phyloP scores from a whole-genome alignment of 2,113 vertebrate species.

The Oreochromis niloticus region DNA sequence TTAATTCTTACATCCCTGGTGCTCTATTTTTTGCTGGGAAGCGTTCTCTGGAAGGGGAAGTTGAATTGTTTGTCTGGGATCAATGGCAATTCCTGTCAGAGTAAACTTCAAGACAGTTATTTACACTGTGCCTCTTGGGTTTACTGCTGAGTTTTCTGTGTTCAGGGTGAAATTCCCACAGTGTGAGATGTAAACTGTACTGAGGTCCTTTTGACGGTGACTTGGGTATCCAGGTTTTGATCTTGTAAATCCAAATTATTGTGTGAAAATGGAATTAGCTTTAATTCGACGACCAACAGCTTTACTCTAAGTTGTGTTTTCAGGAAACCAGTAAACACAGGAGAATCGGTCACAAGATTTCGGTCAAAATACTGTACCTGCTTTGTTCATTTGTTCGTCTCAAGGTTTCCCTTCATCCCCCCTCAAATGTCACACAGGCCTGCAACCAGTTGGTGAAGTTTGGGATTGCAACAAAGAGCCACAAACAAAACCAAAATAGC shows the following conservation, averaged over 20 bases:
- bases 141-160: neutral
- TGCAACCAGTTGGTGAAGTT: neutral
- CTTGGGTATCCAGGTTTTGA: neutral
- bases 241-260: neutral
- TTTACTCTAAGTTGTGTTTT: neutral
- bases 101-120: constrained; percentile 41
- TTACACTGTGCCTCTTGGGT: neutral
- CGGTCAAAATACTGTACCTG: neutral
- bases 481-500: neutral
- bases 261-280: neutral
- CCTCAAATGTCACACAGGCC: neutral
- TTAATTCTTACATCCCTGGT: constrained; percentile 71
- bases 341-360: neutral
- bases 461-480: neutral
- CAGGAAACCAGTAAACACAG: neutral
- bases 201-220: neutral
- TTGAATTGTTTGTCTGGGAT: constrained; percentile 92
- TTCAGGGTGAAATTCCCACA: neutral
- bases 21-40: constrained; percentile 84
- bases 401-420: neutral
- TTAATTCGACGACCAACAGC: neutral
- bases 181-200: neutral
- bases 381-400: constrained; percentile 26
- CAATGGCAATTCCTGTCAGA: constrained; percentile 65
- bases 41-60: constrained; percentile 85